phyloP scores from a whole-genome alignment of 2,113 vertebrate genomes.

The Anthoscopus minutus region DNA sequence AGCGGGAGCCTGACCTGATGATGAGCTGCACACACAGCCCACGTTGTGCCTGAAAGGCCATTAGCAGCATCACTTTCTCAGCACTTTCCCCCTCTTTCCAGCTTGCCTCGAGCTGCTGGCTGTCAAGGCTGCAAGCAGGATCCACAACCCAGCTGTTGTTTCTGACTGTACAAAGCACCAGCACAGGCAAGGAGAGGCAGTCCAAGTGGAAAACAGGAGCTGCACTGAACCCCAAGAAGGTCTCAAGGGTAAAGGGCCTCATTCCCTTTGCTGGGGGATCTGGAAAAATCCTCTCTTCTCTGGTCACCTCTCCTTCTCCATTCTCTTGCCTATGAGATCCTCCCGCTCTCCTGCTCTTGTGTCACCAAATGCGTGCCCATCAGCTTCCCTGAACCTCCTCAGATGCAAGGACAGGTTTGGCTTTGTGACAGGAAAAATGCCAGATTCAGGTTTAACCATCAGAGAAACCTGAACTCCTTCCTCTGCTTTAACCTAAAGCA shows the following conservation, averaged over 20 bases:
- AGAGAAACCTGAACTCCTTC: neutral
- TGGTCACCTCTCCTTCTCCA: neutral
- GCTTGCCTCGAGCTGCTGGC: neutral
- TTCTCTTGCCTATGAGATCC: neutral
- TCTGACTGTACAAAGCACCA: neutral
- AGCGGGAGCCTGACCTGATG: neutral
- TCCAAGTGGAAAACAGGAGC: neutral
- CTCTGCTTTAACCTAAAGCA: neutral
- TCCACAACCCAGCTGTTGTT: neutral
- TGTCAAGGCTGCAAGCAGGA: neutral
- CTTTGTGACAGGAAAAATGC: neutral
- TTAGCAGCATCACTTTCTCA: neutral
- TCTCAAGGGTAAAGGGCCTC: neutral
- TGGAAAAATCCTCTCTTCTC: neutral
- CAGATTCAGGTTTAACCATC: neutral
- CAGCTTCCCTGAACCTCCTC: neutral
- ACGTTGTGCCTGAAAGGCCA: neutral
- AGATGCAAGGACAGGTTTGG: neutral
- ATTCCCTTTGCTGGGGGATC: neutral
- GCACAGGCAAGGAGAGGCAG: neutral
- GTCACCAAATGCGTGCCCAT: neutral
- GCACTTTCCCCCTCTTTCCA: neutral
- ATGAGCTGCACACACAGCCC: conserved; percentile 10
- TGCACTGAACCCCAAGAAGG: neutral
- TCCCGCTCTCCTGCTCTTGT: neutral